Evolutionary conservation across 2,888 invertebrate genomes (phyloP).

Genomic region (Parelbella ahira): DNA sequence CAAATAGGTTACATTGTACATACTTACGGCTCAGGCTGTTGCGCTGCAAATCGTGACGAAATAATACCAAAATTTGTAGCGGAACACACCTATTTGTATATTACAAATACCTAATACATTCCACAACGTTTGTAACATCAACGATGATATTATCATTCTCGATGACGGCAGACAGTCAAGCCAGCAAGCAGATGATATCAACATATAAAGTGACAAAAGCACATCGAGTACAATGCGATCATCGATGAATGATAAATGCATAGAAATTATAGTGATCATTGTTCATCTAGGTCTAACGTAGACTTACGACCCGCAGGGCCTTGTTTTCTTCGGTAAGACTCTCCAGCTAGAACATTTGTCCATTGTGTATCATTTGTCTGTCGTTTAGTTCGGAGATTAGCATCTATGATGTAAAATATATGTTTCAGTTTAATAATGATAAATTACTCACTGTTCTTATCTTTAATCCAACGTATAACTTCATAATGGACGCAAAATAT

Average conservation of each 20-base stretch:
- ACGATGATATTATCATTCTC: conserved; percentile 77
- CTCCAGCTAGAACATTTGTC: conserved; percentile 57
- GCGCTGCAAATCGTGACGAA: conserved; percentile 37
- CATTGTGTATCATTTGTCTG: conserved; percentile 64
- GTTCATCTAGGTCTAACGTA: conserved; percentile 43
- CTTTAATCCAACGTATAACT: no score
- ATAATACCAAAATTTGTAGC: conserved; percentile 9
- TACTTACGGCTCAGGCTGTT: conserved; percentile 29
- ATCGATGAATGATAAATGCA: conserved; percentile 39
- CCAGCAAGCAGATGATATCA: conserved; percentile 66
- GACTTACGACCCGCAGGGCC: conserved; percentile 84
- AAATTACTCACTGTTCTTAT: no score
- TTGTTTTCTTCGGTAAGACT: conserved; percentile 83
- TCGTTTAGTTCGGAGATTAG: conserved; percentile 66
- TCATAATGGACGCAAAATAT: conserved; percentile 1
- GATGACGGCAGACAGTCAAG: conserved; percentile 64
- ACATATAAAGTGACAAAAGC: conserved; percentile 59
- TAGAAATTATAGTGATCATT: conserved; percentile 20
- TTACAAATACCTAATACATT: conserved; percentile 64
- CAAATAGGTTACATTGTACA: conserved; percentile 14
- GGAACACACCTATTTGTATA: conserved; percentile 47
- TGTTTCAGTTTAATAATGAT: conserved; percentile 2
- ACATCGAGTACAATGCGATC: conserved; percentile 73
- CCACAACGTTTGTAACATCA: conserved; percentile 42
- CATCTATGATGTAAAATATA: conserved; percentile 44